phyloP scores from a whole-genome alignment of 1,140 invertebrate genomes.

The Drosophila watanabei region DNA sequence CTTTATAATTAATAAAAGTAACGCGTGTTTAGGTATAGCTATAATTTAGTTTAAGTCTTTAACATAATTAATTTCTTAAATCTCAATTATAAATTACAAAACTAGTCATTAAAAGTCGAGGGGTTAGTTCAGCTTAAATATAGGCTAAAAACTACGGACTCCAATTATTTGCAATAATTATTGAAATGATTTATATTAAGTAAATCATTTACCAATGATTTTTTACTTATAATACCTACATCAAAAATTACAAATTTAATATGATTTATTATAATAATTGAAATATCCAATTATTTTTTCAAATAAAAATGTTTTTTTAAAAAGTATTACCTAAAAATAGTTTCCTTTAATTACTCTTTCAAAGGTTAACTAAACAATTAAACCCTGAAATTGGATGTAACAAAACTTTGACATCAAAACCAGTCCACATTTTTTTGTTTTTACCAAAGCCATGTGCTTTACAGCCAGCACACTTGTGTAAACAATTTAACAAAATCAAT shows the following conservation, averaged over 20 bases:
- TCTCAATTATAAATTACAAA: neutral
- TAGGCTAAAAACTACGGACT: too few species aligned
- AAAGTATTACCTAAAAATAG: neutral
- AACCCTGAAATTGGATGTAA: neutral
- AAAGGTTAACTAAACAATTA: neutral
- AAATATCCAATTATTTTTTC: too few species aligned
- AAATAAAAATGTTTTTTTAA: neutral
- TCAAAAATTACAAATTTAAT: neutral
- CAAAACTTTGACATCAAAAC: neutral
- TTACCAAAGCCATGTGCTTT: constrained; percentile 9
- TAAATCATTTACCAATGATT: neutral
- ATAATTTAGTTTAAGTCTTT: neutral
- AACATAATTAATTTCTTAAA: neutral
- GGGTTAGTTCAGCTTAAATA: neutral
- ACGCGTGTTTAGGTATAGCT: neutral
- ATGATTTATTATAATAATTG: neutral
- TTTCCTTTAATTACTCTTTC: neutral
- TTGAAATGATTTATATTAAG: neutral
- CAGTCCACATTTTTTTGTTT: neutral
- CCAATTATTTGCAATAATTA: neutral
- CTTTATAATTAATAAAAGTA: neutral
- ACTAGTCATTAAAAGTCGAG: neutral
- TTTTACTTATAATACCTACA: neutral
- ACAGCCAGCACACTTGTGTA: constrained; percentile 16
- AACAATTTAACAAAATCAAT: constrained; percentile 49